A percentile compares a stretch with the other conserved stretches of the same genome.
Conservation (phyloP, 1,140 invertebrate genomes). For the Steinernema khuongi region DNA sequence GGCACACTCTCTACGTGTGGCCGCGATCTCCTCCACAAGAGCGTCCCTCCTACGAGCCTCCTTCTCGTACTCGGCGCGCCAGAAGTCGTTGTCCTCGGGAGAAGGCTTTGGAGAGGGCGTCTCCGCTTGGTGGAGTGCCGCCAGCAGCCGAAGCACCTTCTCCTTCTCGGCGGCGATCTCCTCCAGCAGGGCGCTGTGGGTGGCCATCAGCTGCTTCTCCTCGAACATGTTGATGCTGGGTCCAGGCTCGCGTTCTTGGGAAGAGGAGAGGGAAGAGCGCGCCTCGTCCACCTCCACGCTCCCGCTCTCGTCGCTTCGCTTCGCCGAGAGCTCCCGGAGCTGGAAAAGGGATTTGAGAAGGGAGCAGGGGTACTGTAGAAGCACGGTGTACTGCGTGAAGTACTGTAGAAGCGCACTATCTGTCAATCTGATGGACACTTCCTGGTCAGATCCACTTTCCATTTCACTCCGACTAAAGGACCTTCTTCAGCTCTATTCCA, state of each 20-base stretch:
- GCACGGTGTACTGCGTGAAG: no score
- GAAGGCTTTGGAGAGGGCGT: background rate
- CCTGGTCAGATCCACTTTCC: no score
- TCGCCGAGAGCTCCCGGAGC: background rate
- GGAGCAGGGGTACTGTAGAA: no score
- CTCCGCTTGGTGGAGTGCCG: conserved; percentile 28
- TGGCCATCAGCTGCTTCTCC: conserved; percentile 44
- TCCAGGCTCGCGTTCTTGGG: conserved; percentile 17
- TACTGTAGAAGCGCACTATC: no score
- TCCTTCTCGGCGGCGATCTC: conserved; percentile 44
- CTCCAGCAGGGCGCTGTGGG: conserved; percentile 35
- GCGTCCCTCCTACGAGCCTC: background rate
- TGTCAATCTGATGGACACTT: no score
- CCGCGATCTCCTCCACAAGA: background rate
- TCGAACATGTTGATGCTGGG: conserved; percentile 27
- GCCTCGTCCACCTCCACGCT: background rate
- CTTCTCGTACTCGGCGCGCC: background rate
- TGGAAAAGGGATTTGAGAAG: conserved; percentile 24
- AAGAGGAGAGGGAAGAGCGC: background rate
- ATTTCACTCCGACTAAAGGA: no score
- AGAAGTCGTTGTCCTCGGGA: background rate
- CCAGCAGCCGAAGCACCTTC: conserved; percentile 34
- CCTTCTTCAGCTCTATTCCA: no score
- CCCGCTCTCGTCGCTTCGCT: background rate
- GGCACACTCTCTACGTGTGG: background rate